Evolutionary conservation across 2,797 vertebrate species (phyloP).

Genomic region (Oryzias dopingdopingensis): DNA sequence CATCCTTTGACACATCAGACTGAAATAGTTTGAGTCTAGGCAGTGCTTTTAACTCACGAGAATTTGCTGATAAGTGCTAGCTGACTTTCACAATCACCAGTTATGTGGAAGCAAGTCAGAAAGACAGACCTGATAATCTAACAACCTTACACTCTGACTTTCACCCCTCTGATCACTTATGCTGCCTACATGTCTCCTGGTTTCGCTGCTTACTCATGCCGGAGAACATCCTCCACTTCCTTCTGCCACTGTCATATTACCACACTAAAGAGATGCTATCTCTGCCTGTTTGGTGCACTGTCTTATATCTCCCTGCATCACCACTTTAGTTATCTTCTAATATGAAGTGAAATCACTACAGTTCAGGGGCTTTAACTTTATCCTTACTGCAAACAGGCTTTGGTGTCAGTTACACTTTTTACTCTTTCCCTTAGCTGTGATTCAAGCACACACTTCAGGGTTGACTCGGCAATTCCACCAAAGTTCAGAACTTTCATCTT

Average conservation of each 20-base stretch:
- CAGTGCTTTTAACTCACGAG: slow-evolving; percentile 23
- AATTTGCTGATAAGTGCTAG: slow-evolving; percentile 41
- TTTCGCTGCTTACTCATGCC: slow-evolving; percentile 26
- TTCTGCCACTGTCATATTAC: slow-evolving; percentile 49
- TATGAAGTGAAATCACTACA: slow-evolving; percentile 3
- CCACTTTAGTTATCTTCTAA: slow-evolving; percentile 17
- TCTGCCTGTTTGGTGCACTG: slow-evolving; percentile 49
- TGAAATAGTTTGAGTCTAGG: slow-evolving; percentile 32
- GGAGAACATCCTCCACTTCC: slow-evolving; percentile 37
- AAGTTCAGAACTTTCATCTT: background rate
- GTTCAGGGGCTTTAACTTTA: slow-evolving; percentile 7
- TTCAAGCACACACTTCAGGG: background rate
- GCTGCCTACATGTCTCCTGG: slow-evolving; percentile 26
- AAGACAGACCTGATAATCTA: slow-evolving; percentile 47
- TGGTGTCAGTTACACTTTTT: background rate
- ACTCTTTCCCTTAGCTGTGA: background rate
- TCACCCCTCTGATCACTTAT: slow-evolving; percentile 43
- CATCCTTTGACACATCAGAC: slow-evolving; percentile 29
- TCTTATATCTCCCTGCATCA: slow-evolving; percentile 49
- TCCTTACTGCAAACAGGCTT: background rate
- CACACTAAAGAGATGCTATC: slow-evolving; percentile 44
- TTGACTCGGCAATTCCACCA: background rate
- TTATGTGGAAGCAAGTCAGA: slow-evolving; percentile 50
- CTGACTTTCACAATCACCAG: slow-evolving; percentile 46
- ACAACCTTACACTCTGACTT: slow-evolving; percentile 33